Evolutionary conservation across 2,113 vertebrate genomes (phyloP).

Genomic region (Papio anubis): DNA sequence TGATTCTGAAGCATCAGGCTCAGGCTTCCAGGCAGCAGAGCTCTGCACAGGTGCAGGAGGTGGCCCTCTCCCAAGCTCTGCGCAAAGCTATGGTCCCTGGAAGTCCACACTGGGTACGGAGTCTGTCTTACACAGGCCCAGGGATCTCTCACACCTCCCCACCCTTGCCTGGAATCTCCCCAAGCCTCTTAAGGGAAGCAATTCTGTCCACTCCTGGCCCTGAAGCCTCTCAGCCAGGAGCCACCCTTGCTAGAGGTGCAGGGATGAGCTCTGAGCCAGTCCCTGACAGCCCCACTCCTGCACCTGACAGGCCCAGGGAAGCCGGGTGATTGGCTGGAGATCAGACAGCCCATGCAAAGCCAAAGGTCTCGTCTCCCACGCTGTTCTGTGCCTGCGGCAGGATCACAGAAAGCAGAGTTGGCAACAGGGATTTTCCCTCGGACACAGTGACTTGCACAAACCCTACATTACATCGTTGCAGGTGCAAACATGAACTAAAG

Average conservation of each 20-base stretch:
- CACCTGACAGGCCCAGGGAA: background rate
- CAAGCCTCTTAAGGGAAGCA: background rate
- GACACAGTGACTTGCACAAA: background rate
- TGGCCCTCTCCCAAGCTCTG: background rate
- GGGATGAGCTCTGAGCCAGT: background rate
- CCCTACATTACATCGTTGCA: accelerated
- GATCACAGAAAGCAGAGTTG: accelerated
- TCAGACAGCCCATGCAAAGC: too few species aligned
- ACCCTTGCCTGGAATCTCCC: too few species aligned
- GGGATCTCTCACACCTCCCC: too few species aligned
- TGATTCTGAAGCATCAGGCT: accelerated
- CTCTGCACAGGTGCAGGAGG: accelerated
- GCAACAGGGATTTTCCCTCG: accelerated
- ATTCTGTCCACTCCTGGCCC: accelerated
- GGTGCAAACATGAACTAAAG: too few species aligned
- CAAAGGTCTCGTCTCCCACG: accelerated
- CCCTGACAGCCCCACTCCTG: background rate
- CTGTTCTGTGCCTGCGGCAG: too few species aligned
- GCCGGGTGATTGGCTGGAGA: accelerated
- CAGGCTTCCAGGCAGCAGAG: background rate
- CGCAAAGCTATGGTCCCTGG: background rate
- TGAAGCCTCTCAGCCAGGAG: background rate
- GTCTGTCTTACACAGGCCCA: background rate
- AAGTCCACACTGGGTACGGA: accelerated
- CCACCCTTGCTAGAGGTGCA: background rate